phyloP scores from a whole-genome alignment of 2,888 invertebrate genomes.

The Drosophila macrospina region DNA sequence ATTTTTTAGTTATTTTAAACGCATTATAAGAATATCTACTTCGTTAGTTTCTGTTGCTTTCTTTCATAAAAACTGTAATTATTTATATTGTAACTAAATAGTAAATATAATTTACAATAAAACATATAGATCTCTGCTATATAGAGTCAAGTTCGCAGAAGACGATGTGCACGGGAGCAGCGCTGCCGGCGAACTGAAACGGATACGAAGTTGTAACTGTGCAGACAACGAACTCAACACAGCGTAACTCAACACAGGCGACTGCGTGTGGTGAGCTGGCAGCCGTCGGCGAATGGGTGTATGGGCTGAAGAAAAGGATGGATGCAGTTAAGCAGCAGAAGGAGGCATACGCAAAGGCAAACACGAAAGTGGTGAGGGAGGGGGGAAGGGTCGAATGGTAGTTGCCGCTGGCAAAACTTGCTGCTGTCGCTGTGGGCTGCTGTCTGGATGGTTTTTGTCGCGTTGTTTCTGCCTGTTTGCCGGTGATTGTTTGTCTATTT shows the following conservation, averaged over 20 bases:
- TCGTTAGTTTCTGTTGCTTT: no score
- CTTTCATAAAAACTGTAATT: no score
- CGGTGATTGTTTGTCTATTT: constrained; percentile 74
- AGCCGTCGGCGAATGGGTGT: constrained; percentile 8
- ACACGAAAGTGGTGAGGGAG: not conserved
- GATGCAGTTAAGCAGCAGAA: no score
- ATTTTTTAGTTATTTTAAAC: no score
- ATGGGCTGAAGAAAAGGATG: no score
- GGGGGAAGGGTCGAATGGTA: not conserved
- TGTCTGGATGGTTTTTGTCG: constrained; percentile 47
- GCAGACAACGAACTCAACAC: constrained; percentile 31
- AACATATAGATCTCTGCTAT: not conserved
- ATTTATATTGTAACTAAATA: no score
- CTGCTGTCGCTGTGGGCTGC: constrained; percentile 27
- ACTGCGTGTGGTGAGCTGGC: constrained; percentile 41
- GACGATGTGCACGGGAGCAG: constrained; percentile 23
- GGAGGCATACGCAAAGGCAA: no score
- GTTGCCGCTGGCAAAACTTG: constrained; percentile 5
- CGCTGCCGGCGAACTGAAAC: constrained; percentile 39
- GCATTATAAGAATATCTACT: no score
- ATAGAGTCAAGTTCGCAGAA: not conserved
- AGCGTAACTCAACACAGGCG: constrained; percentile 8
- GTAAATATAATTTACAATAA: not conserved
- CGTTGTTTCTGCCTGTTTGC: constrained; percentile 35
- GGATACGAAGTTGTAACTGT: not conserved